Base-by-base conservation (phyloP, 2,113 vertebrate species). In the Columbina picui region DNA sequence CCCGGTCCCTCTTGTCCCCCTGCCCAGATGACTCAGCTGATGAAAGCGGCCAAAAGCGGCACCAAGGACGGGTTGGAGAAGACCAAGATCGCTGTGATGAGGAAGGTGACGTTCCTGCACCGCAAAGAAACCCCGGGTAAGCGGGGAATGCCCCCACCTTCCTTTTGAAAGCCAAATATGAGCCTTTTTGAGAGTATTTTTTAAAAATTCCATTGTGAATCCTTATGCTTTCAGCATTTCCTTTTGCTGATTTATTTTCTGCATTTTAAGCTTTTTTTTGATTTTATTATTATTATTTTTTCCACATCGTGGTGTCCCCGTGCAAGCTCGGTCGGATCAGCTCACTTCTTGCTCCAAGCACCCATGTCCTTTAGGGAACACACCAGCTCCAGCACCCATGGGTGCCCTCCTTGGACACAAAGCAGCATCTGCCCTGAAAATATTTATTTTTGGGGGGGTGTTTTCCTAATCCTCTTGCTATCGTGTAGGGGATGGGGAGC, bases 31-130 rank as follows among this genome's bases (percentile, higher is more conserved):
- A 99, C 99, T 6, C 99, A 99, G 97, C 97, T 99, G 94, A 99
- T 99, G 99, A 99, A 98, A 96, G 99, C 99, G 0, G 99, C 99
- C 55, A 98, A 98, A 67, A 99, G 99, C 2, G 99, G 99, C 74
- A 99, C 99, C 20, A 99, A 99, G 97, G 99, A 99, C 11, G 99
- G 99, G 30, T 97, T 99, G 80, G 99, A 99, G 97, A 99, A 99
- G 96, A 99, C 99, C 12, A 98, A 98, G 93, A 98, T 99, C 1
- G 99, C 99, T 0, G 99, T 99, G 91, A 98, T 99, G 99, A 98
- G 99, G 55, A 98, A 98, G 93, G 99, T 99, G 45, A 98, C 98
- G 18, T 99, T 99, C 95, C 97, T 99, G 81, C 99, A 99, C 71
- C 98, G 98, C 89, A 99, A 99, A 77, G 99, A 99, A 14, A 92